phyloP scores from a whole-genome alignment of 1,140 invertebrate species.

The Elysia chlorotica region DNA sequence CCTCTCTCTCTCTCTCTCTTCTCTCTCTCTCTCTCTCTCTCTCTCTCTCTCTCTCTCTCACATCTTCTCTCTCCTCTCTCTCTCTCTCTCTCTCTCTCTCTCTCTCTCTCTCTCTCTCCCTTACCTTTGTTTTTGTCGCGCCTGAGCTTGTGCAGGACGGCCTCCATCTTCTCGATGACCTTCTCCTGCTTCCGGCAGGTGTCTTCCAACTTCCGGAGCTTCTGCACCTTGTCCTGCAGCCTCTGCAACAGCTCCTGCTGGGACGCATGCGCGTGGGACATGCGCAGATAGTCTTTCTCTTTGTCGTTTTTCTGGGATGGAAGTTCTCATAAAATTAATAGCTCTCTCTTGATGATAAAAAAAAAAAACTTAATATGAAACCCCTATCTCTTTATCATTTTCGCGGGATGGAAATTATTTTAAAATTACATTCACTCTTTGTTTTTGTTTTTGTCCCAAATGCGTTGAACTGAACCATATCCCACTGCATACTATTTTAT shows the following conservation, averaged over 20 bases:
- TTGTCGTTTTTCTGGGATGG: slow-evolving; percentile 58
- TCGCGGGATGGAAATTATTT: no score
- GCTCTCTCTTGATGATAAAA: no score
- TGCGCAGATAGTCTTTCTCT: slow-evolving; percentile 46
- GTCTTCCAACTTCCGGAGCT: slow-evolving; percentile 51
- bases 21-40: background rate
- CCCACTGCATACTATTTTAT: no score
- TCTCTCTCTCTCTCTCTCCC: slow-evolving; percentile 1
- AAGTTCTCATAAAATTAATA: no score
- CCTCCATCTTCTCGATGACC: slow-evolving; percentile 58
- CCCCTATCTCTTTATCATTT: no score
- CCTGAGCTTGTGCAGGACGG: slow-evolving; percentile 41
- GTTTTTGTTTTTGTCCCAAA: no score
- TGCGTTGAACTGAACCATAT: no score
- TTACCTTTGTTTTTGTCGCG: background rate
- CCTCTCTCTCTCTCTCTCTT: background rate
- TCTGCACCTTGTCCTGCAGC: slow-evolving; percentile 51
- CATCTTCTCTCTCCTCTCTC: background rate
- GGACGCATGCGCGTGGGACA: slow-evolving; percentile 41
- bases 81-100: background rate
- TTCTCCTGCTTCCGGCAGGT: slow-evolving; percentile 54
- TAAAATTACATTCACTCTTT: no score
- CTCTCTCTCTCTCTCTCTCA: background rate
- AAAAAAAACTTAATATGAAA: no score
- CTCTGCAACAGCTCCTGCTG: slow-evolving; percentile 48